phyloP scores from a whole-genome alignment of 2,888 invertebrate genomes.

The Saturnia pavonia region DNA sequence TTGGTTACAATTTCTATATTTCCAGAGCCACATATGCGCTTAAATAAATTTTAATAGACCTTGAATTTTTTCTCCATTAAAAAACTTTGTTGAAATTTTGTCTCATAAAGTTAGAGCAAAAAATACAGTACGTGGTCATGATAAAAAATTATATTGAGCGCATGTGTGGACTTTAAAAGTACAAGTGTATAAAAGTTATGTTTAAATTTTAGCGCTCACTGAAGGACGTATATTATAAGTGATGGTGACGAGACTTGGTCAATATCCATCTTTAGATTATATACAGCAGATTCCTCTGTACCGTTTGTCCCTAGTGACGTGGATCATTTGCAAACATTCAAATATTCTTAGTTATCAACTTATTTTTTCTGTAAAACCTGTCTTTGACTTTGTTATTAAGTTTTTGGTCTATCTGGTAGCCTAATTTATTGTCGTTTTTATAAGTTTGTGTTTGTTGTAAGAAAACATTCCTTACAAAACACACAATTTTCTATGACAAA shows the following conservation, averaged over 20 bases:
- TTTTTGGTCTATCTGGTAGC: neutral
- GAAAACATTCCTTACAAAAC: too few relatives aligned
- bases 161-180: conserved; percentile 18
- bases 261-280: conserved; percentile 66
- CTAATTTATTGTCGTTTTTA: neutral
- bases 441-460: neutral
- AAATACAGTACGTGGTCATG: neutral
- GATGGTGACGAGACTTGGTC: conserved; percentile 70
- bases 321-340: conserved; percentile 50
- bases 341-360: neutral
- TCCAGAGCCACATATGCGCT: conserved; percentile 7
- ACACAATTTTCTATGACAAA: too few relatives aligned
- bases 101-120: neutral
- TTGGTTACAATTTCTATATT: neutral
- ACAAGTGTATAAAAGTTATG: conserved; percentile 34
- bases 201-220: conserved; percentile 79
- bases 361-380: neutral
- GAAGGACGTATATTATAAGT: conserved; percentile 72
- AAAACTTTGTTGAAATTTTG: neutral
- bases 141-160: conserved; percentile 13
- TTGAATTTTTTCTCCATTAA: neutral
- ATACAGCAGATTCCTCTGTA: conserved; percentile 51
- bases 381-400: neutral
- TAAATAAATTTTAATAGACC: neutral
- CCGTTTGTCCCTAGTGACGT: conserved; percentile 45